Base-by-base conservation (phyloP, 2,113 vertebrate species). In the Opisthocomus hoazin region DNA sequence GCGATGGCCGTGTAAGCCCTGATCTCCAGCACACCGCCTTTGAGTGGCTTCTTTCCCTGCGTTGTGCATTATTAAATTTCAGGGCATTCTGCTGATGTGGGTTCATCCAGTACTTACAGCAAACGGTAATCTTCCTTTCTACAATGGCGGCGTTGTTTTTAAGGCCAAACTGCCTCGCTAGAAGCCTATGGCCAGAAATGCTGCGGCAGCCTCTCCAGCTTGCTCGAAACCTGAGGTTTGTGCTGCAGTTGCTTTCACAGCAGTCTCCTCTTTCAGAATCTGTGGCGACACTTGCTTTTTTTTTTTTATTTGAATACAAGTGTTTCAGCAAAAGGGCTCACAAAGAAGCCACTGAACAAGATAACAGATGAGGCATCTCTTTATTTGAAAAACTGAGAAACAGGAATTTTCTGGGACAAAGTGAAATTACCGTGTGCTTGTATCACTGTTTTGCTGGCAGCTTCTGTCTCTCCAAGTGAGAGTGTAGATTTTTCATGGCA, bases 161-260 rank as follows among this genome's bases (percentile, higher is more conserved):
- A 51, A 83, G 85, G 90, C 32, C 56, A 37, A 94, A 37, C 50
- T 75, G 13, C 57, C 61, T 34, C 57, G 15, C 53, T 80, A 9
- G 6, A 43, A 94, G 56, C 56, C 63, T 53, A 1, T 15, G 61
- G 88, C 54, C 84, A 64, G 60, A 88, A 83, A 84, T 58, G 37
- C 24, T 45, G 16, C 0, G 74, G 56, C 93, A 87, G 70, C 37
- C 43, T 73, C 78, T 70, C 37, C 46, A 43, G 3, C 36, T 80
- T 73, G 74, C 58, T 92, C 1, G 0, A 91, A 93, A 74, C 34
- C 41, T 4, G 6, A 2, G 43, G 68, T 75, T 90, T 74, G 91
- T 58, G 76, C 91, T 63, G 93, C 82, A 81, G 93, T 94, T 90
- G 73, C 68, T 88, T 87, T 96, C 60, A 41, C 73, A 60, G 85